These are phyloP conservation scores for Neuroterus valhalla DNA, from an alignment of 1,140 invertebrate species.

Conservation along the genomic window DNA sequence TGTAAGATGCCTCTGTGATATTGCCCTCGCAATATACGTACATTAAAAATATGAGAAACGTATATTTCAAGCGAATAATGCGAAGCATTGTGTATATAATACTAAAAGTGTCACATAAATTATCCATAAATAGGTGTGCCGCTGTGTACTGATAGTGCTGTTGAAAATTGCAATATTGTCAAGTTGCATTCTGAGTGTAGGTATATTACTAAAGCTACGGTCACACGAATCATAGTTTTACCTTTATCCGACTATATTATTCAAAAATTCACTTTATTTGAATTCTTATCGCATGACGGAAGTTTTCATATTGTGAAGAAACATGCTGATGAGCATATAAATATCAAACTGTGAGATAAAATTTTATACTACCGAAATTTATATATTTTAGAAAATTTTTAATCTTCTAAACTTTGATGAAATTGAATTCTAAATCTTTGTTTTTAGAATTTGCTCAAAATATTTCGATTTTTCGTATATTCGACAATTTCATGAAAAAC, in stretches of 20 bases:
- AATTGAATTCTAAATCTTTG: too few relatives aligned
- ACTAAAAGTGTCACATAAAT: constrained; percentile 6
- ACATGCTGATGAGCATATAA: neutral
- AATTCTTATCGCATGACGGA: neutral
- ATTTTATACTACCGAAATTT: too few relatives aligned
- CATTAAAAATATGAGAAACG: too few relatives aligned
- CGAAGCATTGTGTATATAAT: neutral
- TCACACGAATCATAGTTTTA: constrained; percentile 14
- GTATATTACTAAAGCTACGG: neutral
- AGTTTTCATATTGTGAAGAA: neutral
- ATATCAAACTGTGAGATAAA: neutral
- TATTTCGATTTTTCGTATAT: too few relatives aligned
- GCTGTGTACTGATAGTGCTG: neutral
- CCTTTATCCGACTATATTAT: neutral
- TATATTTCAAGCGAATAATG: too few relatives aligned
- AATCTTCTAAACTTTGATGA: too few relatives aligned
- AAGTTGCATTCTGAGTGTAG: neutral
- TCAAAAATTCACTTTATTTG: neutral
- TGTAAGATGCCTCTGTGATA: too few relatives aligned
- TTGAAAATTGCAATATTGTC: neutral
- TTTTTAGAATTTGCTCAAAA: too few relatives aligned
- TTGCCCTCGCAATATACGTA: too few relatives aligned
- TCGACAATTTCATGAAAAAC: too few relatives aligned
- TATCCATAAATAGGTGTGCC: constrained; percentile 1
- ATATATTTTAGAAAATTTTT: too few relatives aligned